Conservation (phyloP, 2,888 invertebrate genomes). For the Prosapia bicincta region DNA sequence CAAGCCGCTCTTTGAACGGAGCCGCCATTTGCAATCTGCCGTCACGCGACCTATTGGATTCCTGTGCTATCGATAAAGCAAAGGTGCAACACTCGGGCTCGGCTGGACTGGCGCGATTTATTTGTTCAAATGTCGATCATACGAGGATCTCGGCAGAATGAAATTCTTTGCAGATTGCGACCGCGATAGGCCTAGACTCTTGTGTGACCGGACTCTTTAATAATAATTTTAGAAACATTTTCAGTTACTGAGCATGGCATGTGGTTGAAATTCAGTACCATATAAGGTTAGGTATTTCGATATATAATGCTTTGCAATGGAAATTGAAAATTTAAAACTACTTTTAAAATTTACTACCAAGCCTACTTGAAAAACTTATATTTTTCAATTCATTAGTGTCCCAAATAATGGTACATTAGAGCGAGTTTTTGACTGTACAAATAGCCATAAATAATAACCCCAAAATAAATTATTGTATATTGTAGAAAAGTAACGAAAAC, state of each 20-base stretch:
- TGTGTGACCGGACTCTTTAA: not conserved
- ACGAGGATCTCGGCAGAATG: not conserved
- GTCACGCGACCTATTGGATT: constrained; percentile 18
- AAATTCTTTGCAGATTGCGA: not conserved
- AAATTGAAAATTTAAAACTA: no score
- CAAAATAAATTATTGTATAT: no score
- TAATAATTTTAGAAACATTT: not conserved
- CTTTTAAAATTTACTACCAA: no score
- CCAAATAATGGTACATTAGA: no score
- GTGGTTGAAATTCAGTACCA: no score
- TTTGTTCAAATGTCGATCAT: not conserved
- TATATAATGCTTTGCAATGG: no score
- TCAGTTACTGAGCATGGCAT: not conserved
- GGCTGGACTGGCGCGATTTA: not conserved
- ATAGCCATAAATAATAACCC: no score
- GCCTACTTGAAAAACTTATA: no score
- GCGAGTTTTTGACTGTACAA: no score
- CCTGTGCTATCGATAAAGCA: not conserved
- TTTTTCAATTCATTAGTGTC: no score
- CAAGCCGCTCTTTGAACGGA: constrained; percentile 7
- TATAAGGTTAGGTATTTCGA: no score
- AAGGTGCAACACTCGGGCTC: not conserved
- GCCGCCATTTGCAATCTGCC: constrained; percentile 24
- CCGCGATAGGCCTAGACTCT: not conserved
- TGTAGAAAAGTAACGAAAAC: no score